phyloP scores from a whole-genome alignment of 1,140 invertebrate species.

The Oreohelix idahoensis region DNA sequence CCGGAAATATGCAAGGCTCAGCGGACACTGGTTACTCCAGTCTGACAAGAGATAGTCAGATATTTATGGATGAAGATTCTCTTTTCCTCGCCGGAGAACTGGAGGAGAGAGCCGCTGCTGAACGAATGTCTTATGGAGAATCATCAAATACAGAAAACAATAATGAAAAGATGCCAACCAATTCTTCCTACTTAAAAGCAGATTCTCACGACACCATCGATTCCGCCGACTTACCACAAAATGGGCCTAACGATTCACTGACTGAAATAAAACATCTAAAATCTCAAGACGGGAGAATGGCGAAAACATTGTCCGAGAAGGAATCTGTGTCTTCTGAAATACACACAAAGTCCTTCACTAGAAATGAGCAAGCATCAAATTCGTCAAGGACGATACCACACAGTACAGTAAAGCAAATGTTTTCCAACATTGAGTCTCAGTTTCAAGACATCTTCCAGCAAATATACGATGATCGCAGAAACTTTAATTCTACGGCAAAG shows the following conservation, averaged over 20 bases:
- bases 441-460: constrained; percentile 30
- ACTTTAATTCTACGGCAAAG: neutral
- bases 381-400: neutral
- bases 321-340: neutral
- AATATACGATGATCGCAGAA: neutral
- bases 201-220: no score
- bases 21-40: constrained; percentile 37
- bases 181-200: neutral
- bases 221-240: no score
- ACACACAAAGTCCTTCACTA: neutral
- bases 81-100: neutral
- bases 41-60: constrained; percentile 19
- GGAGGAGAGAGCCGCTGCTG: neutral
- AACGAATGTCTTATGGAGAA: constrained; percentile 1
- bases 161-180: neutral
- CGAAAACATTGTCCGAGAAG: neutral
- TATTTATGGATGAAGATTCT: constrained; percentile 23
- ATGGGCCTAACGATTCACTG: no score
- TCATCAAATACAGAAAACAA: neutral
- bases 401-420: neutral
- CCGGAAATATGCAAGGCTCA: constrained; percentile 38
- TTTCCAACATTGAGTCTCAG: constrained; percentile 14
- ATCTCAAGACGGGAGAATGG: neutral
- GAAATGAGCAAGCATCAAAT: neutral
- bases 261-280: neutral